Conservation (phyloP, 1,140 invertebrate genomes). For the Euwallacea similis region DNA sequence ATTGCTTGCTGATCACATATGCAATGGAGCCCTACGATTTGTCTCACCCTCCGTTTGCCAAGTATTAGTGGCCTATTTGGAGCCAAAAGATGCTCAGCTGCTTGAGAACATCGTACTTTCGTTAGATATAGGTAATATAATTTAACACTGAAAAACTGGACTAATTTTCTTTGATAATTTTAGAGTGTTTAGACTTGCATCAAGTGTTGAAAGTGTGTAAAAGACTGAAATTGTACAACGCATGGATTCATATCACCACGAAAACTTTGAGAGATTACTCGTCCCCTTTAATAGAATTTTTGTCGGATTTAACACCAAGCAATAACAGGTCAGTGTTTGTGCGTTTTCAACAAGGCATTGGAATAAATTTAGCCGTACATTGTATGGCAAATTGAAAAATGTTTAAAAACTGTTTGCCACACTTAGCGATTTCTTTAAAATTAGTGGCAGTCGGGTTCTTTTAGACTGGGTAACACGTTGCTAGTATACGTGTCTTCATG, state of each 20-base stretch:
- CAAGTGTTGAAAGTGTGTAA: constrained; percentile 82
- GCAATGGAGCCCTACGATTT: constrained; percentile 51
- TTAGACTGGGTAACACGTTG: constrained; percentile 81
- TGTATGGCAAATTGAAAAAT: no score
- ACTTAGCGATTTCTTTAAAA: no score
- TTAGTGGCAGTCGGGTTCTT: background rate
- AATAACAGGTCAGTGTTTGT: constrained; percentile 50
- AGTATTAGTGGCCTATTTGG: constrained; percentile 64
- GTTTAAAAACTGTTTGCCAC: no score
- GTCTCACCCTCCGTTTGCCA: constrained; percentile 70
- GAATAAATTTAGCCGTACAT: background rate
- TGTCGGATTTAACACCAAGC: constrained; percentile 59
- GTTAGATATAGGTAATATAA: constrained; percentile 64
- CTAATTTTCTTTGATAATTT: constrained; percentile 8
- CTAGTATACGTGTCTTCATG: constrained; percentile 93
- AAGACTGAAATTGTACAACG: constrained; percentile 78
- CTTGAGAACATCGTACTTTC: constrained; percentile 82
- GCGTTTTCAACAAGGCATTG: background rate
- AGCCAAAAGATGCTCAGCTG: constrained; percentile 61
- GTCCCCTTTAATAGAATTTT: constrained; percentile 78
- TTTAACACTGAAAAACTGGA: background rate
- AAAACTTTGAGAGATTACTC: constrained; percentile 82
- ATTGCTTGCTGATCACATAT: constrained; percentile 57
- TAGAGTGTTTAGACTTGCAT: constrained; percentile 82
- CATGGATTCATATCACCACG: constrained; percentile 87